Base-by-base conservation (phyloP, 2,888 invertebrate species). In the Epinotia brunnichana region DNA sequence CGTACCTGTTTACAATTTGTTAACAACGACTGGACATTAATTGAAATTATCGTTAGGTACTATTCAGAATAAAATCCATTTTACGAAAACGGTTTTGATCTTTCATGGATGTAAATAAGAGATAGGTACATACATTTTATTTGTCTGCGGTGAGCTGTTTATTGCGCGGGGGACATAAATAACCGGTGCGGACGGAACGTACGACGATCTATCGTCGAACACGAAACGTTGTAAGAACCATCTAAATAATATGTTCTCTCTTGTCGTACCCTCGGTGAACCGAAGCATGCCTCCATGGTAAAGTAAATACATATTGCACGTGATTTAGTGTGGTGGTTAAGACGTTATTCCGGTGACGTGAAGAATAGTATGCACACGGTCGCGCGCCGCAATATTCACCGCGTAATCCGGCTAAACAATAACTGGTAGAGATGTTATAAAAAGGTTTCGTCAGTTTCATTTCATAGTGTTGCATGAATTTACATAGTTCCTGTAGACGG, bases 151-250 rank as follows among this genome's bases (percentile, higher is more conserved):
- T 69, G 73, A 69, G 57, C 73, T 73, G 73, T 69, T 69, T 73
- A 73, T 77, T 77, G 73, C 78, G 69, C 73, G 56, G 74, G 73
- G 76, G 75, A 75, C 73, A 79, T 81, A 80, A 80, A 83, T 78
- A 81, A 77, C 80, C 78, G 76, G 77, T 79, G 79, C 70, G 77
- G 77, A 80, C 77, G 74, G 78, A 75, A 56, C 48, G 60, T 59
- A 61, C 73, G 77, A n/a, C n/a, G 76, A 70, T 71, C 74, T 78
- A 75, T 74, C 75, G 76, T 76, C 75, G 74, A 77, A 75, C 68
- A 63, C 70, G 69, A 76, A 76, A 78, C 76, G 77, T 75, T 75
- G 73, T 77, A 74, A 57, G 70, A 70, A 71, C 75, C 76, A 75
- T 75, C 71, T 64, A 56, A 70, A 60, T 56, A 59, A 35, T 51